Evolutionary conservation across 2,888 invertebrate species (phyloP).

Genomic region (Ectropis crepuscularia): DNA sequence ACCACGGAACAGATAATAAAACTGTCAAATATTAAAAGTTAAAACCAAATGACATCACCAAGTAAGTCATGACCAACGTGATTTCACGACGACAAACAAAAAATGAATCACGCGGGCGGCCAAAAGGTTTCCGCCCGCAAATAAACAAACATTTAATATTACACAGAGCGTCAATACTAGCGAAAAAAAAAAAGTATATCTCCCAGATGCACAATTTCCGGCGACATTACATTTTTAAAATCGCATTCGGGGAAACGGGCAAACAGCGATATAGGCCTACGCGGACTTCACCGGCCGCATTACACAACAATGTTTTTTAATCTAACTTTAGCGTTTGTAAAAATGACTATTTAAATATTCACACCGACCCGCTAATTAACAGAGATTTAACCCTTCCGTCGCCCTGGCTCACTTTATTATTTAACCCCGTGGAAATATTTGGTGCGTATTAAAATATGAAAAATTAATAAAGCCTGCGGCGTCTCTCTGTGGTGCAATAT

Average conservation of each 20-base stretch:
- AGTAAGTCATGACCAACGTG: constrained; percentile 44
- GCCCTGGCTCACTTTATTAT: constrained; percentile 79
- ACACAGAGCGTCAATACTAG: constrained; percentile 73
- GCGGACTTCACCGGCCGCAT: constrained; percentile 53
- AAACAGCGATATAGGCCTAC: constrained; percentile 78
- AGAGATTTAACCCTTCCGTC: constrained; percentile 85
- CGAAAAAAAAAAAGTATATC: constrained; percentile 73
- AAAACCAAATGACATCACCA: constrained; percentile 44
- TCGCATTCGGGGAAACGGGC: constrained; percentile 66
- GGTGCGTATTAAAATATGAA: constrained; percentile 84
- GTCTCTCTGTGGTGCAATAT: constrained; percentile 52
- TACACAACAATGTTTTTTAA: constrained; percentile 79
- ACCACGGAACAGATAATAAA: background rate
- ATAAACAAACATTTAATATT: constrained; percentile 79
- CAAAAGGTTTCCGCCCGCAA: constrained; percentile 63
- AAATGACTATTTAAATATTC: constrained; percentile 85
- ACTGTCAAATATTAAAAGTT: background rate
- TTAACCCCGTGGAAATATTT: constrained; percentile 82
- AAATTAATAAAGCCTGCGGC: constrained; percentile 72
- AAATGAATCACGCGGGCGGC: constrained; percentile 56
- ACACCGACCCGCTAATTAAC: constrained; percentile 81
- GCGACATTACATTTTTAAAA: constrained; percentile 81
- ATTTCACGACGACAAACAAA: constrained; percentile 65
- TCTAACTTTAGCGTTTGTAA: constrained; percentile 85
- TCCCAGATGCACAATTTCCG: constrained; percentile 72